These are phyloP conservation scores for Diarsia mendica DNA, from an alignment of 2,888 invertebrate genomes.

Conservation along the genomic window DNA sequence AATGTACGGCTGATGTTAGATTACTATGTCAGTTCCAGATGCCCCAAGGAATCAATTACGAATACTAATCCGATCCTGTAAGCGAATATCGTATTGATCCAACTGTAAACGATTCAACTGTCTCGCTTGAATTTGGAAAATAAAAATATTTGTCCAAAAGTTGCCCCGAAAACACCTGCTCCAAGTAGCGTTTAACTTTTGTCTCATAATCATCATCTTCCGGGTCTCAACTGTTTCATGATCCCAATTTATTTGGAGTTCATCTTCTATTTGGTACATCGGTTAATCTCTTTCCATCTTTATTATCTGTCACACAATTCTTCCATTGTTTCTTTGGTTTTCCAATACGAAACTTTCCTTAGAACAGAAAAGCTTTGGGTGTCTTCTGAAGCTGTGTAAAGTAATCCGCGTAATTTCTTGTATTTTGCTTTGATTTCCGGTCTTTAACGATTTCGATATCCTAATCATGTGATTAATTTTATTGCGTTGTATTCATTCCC, in stretches of 20 bases:
- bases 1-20: constrained; percentile 38
- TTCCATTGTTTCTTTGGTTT: neutral
- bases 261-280: neutral
- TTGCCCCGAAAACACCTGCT: neutral
- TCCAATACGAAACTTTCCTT: neutral
- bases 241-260: neutral
- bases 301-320: neutral
- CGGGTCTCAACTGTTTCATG: neutral
- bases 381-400: neutral
- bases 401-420: neutral
- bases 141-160: neutral
- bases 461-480: constrained; percentile 27
- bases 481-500: constrained; percentile 44
- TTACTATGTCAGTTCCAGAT: constrained; percentile 45
- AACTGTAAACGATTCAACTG: constrained; percentile 8
- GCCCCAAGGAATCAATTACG: constrained; percentile 48
- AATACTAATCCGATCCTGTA: constrained; percentile 43
- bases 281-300: neutral
- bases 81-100: constrained; percentile 34
- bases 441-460: constrained; percentile 20
- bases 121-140: neutral
- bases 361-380: neutral
- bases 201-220: neutral
- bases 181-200: neutral
- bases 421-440: neutral